phyloP scores from a whole-genome alignment of 2,113 vertebrate species.

The Bufo gargarizans region DNA sequence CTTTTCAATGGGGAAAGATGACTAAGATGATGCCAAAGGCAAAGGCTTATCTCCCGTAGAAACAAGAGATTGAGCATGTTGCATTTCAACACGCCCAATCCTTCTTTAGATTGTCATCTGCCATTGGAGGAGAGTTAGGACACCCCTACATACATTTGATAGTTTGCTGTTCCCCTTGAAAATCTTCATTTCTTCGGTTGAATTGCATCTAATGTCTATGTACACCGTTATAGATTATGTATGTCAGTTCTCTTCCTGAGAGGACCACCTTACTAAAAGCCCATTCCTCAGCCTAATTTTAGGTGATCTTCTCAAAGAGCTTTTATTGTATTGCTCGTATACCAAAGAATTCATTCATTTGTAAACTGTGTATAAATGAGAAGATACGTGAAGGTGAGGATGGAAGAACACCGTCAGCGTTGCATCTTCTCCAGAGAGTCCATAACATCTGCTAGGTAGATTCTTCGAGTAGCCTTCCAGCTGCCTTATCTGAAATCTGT shows the following conservation, averaged over 20 bases:
- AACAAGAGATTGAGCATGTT: too few relatives aligned
- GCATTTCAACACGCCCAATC: too few relatives aligned
- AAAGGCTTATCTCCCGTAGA: too few relatives aligned
- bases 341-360: background rate
- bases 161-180: too few relatives aligned
- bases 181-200: too few relatives aligned
- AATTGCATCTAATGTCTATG: background rate
- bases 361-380: background rate
- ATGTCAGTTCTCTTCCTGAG: background rate
- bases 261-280: background rate
- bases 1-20: too few relatives aligned
- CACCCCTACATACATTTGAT: too few relatives aligned
- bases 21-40: too few relatives aligned
- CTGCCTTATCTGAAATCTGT: constrained; percentile 38
- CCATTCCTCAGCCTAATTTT: background rate
- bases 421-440: constrained; percentile 21
- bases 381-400: constrained; percentile 1
- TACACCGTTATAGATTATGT: background rate
- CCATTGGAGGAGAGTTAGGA: too few relatives aligned
- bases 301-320: background rate
- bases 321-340: background rate
- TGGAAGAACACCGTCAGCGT: background rate
- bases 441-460: constrained; percentile 41
- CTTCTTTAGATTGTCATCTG: too few relatives aligned
- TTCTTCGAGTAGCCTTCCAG: constrained; percentile 14